Percentiles rank a stretch among this genome's conserved stretches.
Conservation (phyloP, 2,888 invertebrate genomes). For the Lasioglossum figueresi region DNA sequence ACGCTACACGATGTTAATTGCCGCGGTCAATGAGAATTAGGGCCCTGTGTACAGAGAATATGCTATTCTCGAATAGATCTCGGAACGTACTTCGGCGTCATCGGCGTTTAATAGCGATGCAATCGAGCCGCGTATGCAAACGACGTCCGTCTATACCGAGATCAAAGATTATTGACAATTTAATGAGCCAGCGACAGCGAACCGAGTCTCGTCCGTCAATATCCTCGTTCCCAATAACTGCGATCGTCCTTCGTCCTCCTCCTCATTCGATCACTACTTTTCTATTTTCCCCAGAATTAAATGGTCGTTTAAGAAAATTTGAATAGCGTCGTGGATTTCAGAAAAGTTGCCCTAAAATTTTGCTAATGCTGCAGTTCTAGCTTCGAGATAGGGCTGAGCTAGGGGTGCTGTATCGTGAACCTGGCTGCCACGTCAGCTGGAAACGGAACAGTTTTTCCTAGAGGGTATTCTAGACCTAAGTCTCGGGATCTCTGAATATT, state of each 20-base stretch:
- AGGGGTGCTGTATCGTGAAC: neutral
- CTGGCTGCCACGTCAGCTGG: neutral
- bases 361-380: neutral
- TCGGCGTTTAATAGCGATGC: conserved; percentile 7
- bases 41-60: neutral
- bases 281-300: neutral
- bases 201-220: conserved; percentile 9
- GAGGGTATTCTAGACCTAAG: neutral
- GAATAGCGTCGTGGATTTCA: neutral
- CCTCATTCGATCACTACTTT: neutral
- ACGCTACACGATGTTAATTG: neutral
- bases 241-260: neutral
- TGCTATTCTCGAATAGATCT: neutral
- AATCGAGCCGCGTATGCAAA: conserved; percentile 27
- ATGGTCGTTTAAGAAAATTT: neutral
- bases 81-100: conserved; percentile 17
- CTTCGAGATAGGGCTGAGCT: neutral
- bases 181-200: conserved; percentile 26
- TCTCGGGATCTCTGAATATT: neutral
- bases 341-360: neutral
- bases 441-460: neutral
- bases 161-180: conserved; percentile 34
- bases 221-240: neutral
- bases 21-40: neutral
- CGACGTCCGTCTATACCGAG: conserved; percentile 17